These are phyloP conservation scores for Papilio glaucus DNA, from an alignment of 1,140 invertebrate species.

Conservation along the genomic window DNA sequence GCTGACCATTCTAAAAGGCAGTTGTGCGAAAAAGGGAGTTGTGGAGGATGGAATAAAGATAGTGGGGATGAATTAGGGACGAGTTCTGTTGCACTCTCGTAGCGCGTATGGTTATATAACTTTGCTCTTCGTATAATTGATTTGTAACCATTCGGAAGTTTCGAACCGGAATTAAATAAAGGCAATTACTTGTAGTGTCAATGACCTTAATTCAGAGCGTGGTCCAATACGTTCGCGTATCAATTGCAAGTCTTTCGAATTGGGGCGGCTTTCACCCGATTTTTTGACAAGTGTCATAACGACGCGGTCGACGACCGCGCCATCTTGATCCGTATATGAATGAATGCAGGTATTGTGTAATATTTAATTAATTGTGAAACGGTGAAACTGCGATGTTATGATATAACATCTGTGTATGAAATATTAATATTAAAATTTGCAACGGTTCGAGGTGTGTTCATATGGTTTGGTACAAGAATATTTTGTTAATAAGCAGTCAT, in stretches of 20 bases:
- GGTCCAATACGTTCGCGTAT: neutral
- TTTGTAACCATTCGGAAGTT: neutral
- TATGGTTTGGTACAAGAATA: neutral
- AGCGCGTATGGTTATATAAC: neutral
- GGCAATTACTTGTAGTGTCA: neutral
- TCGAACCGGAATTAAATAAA: neutral
- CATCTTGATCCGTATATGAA: neutral
- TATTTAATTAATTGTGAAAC: neutral
- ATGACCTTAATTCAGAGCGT: neutral
- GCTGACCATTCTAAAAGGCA: too few relatives aligned
- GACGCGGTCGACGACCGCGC: neutral
- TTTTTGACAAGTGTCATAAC: neutral
- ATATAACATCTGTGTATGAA: too few relatives aligned
- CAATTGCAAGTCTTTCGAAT: neutral
- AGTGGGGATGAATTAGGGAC: too few relatives aligned
- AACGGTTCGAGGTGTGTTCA: neutral
- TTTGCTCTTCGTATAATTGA: neutral
- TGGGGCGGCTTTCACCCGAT: neutral
- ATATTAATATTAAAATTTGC: neutral
- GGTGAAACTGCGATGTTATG: neutral
- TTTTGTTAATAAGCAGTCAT: conserved; percentile 6
- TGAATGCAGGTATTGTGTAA: neutral
- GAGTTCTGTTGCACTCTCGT: too few relatives aligned
- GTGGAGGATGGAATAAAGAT: too few relatives aligned
- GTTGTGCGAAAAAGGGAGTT: too few relatives aligned